Conservation (phyloP, 2,113 vertebrate genomes). For the Poeciliopsis prolifica region DNA sequence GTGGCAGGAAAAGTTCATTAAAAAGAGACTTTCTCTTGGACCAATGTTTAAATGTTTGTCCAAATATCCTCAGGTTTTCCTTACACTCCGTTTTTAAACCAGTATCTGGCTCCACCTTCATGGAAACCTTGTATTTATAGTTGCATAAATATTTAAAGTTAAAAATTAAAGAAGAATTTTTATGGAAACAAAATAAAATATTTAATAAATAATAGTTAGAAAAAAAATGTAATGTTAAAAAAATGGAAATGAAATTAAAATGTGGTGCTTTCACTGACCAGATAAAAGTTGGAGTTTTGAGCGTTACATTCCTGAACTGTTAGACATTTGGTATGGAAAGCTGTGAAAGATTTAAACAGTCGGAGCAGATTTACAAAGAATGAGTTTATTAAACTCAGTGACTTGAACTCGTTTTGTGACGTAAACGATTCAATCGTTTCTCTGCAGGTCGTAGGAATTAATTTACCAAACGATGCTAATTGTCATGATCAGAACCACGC, state of each 20-base stretch:
- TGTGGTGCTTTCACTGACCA: not conserved
- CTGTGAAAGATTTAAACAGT: not conserved
- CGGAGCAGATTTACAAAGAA: not conserved
- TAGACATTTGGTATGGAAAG: not conserved
- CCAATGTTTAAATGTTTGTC: not conserved
- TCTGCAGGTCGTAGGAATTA: not conserved
- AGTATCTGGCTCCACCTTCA: not conserved
- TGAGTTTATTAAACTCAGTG: slow-evolving; percentile 9
- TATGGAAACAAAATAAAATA: no score
- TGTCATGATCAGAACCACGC: not conserved
- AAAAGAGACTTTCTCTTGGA: no score
- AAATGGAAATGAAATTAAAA: no score
- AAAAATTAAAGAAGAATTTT: no score
- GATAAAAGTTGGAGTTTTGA: not conserved
- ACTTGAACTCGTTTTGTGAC: not conserved
- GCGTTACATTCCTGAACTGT: not conserved
- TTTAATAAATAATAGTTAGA: no score
- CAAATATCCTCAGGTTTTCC: not conserved
- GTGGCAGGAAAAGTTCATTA: no score
- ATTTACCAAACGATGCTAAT: no score
- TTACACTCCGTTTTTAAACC: not conserved
- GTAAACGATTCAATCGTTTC: not conserved
- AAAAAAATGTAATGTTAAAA: no score
- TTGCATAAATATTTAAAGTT: no score
- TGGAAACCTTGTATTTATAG: no score